These are phyloP conservation scores for Drosophila persimilis DNA, from an alignment of 1,140 invertebrate species.

Conservation along the genomic window DNA sequence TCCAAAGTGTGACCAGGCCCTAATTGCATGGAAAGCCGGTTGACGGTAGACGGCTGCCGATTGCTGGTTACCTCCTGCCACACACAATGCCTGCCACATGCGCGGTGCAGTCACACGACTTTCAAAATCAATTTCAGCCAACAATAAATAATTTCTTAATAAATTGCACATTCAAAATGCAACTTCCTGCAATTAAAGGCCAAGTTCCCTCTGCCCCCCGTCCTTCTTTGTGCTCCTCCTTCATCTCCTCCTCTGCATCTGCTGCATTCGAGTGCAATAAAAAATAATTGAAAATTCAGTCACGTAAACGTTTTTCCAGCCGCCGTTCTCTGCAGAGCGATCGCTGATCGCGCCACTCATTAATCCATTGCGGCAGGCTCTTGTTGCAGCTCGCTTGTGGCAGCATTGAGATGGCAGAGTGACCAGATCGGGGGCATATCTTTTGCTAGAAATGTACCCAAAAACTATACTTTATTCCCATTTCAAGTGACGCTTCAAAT, in stretches of 20 bases:
- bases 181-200: conserved; percentile 77
- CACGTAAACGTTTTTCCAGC: conserved; percentile 73
- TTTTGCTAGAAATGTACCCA: too few relatives aligned
- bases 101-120: conserved; percentile 63
- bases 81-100: conserved; percentile 41
- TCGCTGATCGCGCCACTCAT: conserved; percentile 72
- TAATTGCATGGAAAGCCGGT: conserved; percentile 47
- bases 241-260: not conserved
- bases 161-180: conserved; percentile 75
- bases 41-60: too few relatives aligned
- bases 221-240: not conserved
- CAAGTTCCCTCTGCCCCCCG: conserved; percentile 3
- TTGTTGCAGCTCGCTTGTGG: not conserved
- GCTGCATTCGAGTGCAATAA: conserved; percentile 59
- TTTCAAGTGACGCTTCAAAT: too few relatives aligned
- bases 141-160: conserved; percentile 80
- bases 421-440: not conserved
- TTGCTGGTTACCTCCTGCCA: conserved; percentile 33
- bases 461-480: too few relatives aligned
- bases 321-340: conserved; percentile 44
- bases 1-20: conserved; percentile 15
- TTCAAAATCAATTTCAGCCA: conserved; percentile 71
- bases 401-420: conserved; percentile 25
- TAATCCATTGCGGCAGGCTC: conserved; percentile 53
- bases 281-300: conserved; percentile 80